phyloP scores from a whole-genome alignment of 92 coral and sea anemone species.

The Nematostella vectensis region DNA sequence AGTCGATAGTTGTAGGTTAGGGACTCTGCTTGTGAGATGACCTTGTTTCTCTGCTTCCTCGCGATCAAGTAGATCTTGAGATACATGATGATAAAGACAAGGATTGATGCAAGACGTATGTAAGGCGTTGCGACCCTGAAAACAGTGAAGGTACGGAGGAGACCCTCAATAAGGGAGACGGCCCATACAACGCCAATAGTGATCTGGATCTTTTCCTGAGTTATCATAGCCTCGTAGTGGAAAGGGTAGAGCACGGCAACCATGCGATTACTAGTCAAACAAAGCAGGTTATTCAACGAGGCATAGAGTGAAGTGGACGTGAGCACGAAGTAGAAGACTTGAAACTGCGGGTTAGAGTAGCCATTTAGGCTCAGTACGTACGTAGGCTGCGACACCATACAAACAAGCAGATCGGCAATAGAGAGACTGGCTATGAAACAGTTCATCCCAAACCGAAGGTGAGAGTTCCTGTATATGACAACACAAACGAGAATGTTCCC shows the following conservation, averaged over 20 bases:
- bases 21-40: constrained; percentile 32
- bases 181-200: constrained; percentile 30
- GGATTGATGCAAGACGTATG: constrained; percentile 27
- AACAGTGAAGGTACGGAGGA: constrained; percentile 26
- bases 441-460: constrained; percentile 42
- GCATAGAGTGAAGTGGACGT: constrained; percentile 50
- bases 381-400: constrained; percentile 42
- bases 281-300: constrained; percentile 39
- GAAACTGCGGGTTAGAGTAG: constrained; percentile 13
- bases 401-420: constrained; percentile 46
- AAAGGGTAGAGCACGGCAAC: constrained; percentile 39
- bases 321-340: constrained; percentile 33
- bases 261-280: constrained; percentile 41
- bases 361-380: constrained; percentile 44
- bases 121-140: constrained; percentile 31
- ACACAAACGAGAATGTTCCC: constrained; percentile 41
- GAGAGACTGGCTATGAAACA: constrained; percentile 41
- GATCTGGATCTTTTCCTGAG: constrained; percentile 13
- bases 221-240: constrained; percentile 30
- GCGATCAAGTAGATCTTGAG: constrained; percentile 40
- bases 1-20: constrained; percentile 41
- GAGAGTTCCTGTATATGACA: constrained; percentile 40
- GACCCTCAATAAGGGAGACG: constrained; percentile 27
- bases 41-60: constrained; percentile 26
- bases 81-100: constrained; percentile 38